Conservation (phyloP, 2,113 vertebrate species). For the Megaceryle torquata region DNA sequence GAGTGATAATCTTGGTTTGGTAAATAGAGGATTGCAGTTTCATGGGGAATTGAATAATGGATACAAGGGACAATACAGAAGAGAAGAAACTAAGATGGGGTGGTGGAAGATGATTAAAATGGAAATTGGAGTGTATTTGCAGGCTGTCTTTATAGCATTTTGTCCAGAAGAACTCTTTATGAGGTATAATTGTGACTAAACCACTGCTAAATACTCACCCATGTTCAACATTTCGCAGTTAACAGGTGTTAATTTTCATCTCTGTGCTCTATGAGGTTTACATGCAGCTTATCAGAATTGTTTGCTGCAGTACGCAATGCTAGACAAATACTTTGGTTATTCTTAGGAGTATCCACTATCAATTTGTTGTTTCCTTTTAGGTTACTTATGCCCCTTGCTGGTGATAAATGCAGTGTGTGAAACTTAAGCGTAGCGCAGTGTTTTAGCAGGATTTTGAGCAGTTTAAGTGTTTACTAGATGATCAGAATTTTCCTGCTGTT, state of each 20-base stretch:
- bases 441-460: conserved; percentile 15
- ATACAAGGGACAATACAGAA: not conserved
- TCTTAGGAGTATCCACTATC: not conserved
- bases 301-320: not conserved
- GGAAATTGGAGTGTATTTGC: not conserved
- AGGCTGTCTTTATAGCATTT: not conserved
- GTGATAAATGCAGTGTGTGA: not conserved
- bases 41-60: not conserved
- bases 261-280: not conserved
- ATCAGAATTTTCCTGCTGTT: not conserved
- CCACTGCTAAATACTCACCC: not conserved
- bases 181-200: not conserved
- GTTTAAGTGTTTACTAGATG: not conserved
- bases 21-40: not conserved
- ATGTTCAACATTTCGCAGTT: not conserved
- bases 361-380: not conserved
- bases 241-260: not conserved
- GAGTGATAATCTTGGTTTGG: not conserved
- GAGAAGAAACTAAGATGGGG: not conserved
- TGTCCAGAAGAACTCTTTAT: not conserved
- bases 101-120: not conserved
- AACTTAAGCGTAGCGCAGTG: not conserved
- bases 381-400: not conserved
- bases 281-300: not conserved
- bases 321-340: not conserved